phyloP scores from a whole-genome alignment of 1,140 invertebrate genomes.

The Aphis craccivora region DNA sequence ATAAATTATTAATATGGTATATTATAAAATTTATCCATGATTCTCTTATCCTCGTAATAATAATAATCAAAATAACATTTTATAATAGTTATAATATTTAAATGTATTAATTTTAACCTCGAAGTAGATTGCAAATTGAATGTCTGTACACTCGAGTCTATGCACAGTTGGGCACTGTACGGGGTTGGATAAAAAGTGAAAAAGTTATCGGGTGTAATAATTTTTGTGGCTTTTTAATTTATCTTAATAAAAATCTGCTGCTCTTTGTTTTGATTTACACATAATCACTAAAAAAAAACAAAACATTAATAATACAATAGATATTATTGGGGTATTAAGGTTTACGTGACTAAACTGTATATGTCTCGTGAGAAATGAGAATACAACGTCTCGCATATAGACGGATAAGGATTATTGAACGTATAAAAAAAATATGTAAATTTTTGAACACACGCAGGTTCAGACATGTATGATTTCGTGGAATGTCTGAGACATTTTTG shows the following conservation, averaged over 20 bases:
- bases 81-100: not conserved
- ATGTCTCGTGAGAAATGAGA: not conserved
- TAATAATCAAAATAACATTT: not conserved
- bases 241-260: not conserved
- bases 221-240: not conserved
- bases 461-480: not conserved
- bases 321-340: not conserved
- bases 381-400: not conserved
- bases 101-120: not conserved
- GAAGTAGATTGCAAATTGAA: not conserved
- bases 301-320: not conserved
- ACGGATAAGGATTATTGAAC: not conserved
- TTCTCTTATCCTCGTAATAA: not conserved
- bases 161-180: not conserved
- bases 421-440: not conserved
- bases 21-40: not conserved
- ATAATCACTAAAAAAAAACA: not conserved
- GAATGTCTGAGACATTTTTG: not conserved
- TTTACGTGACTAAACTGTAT: not conserved
- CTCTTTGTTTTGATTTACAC: not conserved
- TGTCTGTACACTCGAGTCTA: not conserved
- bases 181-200: not conserved
- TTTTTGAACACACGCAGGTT: conserved; percentile 21
- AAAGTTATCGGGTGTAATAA: not conserved
- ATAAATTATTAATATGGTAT: not conserved